Conservation (phyloP, 1,140 invertebrate species). For the Chrysoperla carnea region DNA sequence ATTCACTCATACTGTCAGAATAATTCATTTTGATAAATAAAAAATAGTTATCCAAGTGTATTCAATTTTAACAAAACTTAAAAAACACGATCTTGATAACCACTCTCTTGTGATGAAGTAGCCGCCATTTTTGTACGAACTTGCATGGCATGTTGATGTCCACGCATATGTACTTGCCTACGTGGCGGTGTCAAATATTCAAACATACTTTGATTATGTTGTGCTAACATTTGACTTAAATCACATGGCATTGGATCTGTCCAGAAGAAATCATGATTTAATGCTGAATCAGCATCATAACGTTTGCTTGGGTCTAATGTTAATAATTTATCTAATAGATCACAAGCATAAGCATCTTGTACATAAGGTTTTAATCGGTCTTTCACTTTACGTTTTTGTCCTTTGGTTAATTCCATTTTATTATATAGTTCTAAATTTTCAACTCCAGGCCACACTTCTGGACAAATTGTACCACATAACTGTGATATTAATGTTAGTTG, state of each 20-base stretch:
- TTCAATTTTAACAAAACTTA: too few species aligned
- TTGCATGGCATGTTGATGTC: constrained; percentile 47
- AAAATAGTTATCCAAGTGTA: too few species aligned
- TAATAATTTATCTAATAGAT: constrained; percentile 84
- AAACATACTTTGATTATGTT: constrained; percentile 91
- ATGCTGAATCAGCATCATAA: constrained; percentile 76
- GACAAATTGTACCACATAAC: constrained; percentile 88
- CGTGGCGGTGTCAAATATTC: constrained; percentile 80
- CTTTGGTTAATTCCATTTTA: constrained; percentile 80
- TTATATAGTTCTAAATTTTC: constrained; percentile 82
- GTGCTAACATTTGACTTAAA: constrained; percentile 80
- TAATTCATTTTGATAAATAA: too few species aligned
- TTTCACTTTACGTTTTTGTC: constrained; percentile 79
- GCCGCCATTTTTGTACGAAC: constrained; percentile 28
- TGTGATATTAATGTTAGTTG: constrained; percentile 91
- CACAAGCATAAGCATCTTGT: constrained; percentile 81
- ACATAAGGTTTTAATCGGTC: constrained; percentile 82
- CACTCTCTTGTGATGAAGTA: constrained; percentile 37
- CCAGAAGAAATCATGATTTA: constrained; percentile 99
- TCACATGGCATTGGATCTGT: constrained; percentile 90
- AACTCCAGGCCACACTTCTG: constrained; percentile 89
- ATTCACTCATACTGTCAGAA: too few species aligned
- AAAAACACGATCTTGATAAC: constrained; percentile 62
- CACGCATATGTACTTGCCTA: constrained; percentile 44
- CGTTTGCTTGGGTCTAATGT: constrained; percentile 83